Evolutionary conservation across 1,140 invertebrate species (phyloP), one percentile per base, ranked within the genome.

Genomic region (Drosophila nebulosa): DNA sequence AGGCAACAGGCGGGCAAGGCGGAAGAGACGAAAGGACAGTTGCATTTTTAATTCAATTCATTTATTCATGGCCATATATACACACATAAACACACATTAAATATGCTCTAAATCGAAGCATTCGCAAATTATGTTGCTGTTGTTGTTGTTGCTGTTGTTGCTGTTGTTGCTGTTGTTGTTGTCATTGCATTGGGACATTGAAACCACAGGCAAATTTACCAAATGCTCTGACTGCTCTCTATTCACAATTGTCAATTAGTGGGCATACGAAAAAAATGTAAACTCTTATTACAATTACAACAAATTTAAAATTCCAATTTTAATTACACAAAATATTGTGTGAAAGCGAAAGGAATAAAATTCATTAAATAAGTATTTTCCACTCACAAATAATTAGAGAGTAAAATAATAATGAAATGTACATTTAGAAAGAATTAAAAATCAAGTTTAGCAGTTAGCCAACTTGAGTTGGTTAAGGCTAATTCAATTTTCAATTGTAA

Each of bases 11-110:
- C n/a, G n/a, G n/a, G 39, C 39, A 46, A 21, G 18, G 39, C 39
- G 7, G 27, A 46, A 16, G 27, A 18, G 42, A 39, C 50, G 62
- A 27, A 21, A 35, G 14, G 64, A 58, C 75, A 73, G 67, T 74
- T 74, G 76, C 61, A 78, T 74, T 78, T 78, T 69, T 35, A 64
- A 74, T 73, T 57, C 10, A n/a, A 10, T 14, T 73, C 42, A 73
- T 65, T 73, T 73, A 73, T 73, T 73, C 42, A 73, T 39, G 52
- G 24, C 18, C 18, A n/a, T 35, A 22, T 36, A 30, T n/a, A 27
- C 18, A 56, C 26, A 36, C 69, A 69, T 32, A 50, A 12, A 46
- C 2, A 9, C 14, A 21, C 0, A 1, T 9, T 30, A 18, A 18
- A 10, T 9, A 42, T 18, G 14, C 18, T 21, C 39, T 36, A 36